Evolutionary conservation across 2,888 invertebrate genomes (phyloP).

Genomic region (Pemphredon lugubris): DNA sequence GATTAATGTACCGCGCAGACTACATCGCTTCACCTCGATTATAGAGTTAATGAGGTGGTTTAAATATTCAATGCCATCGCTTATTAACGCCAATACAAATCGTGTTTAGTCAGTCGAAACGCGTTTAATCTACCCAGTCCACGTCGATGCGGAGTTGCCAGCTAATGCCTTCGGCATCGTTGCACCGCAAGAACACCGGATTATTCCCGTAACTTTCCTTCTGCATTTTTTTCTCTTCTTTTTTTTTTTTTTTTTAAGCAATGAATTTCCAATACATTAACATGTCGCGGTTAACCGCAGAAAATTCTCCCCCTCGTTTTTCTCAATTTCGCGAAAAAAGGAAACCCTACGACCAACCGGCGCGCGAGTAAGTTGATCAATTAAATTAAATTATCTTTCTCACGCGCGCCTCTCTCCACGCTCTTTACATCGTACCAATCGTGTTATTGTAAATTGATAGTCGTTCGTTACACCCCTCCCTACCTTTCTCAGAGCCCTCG

Average conservation of each 20-base stretch:
- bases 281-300: too few species aligned
- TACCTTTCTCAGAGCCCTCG: constrained; percentile 22
- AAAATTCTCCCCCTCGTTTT: too few species aligned
- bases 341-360: too few species aligned
- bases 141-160: constrained; percentile 16
- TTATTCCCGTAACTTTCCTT: background rate
- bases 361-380: too few species aligned
- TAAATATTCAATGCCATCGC: constrained; percentile 51
- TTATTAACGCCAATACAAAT: constrained; percentile 51
- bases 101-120: constrained; percentile 46
- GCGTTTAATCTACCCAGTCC: constrained; percentile 38
- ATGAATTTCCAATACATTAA: too few species aligned
- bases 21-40: constrained; percentile 48
- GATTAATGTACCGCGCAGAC: constrained; percentile 30
- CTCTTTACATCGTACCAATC: too few species aligned
- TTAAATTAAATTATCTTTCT: too few species aligned
- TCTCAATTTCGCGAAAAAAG: too few species aligned
- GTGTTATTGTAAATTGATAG: background rate
- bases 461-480: constrained; percentile 4
- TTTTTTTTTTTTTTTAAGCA: background rate
- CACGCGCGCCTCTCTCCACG: too few species aligned
- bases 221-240: background rate
- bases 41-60: constrained; percentile 55
- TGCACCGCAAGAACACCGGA: constrained; percentile 2
- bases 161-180: constrained; percentile 41